Evolutionary conservation across 2,113 vertebrate genomes (phyloP).

Genomic region (Podarcis muralis): DNA sequence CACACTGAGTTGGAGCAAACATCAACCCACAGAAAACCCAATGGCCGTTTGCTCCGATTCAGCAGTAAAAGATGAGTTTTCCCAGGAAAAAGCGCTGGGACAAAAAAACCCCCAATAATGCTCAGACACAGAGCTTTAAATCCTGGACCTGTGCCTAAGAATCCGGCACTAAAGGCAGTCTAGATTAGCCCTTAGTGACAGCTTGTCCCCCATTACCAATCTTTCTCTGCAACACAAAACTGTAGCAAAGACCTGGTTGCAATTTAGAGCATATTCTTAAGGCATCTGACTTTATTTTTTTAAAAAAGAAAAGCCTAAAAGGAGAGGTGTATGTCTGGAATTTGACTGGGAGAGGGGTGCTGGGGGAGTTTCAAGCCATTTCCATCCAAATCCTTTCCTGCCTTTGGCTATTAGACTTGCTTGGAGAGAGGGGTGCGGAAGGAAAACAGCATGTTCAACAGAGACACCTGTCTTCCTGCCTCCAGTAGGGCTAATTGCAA

Average conservation of each 20-base stretch:
- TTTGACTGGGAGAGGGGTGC: not conserved
- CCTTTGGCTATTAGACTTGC: not conserved
- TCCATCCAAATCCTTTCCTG: not conserved
- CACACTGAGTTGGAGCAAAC: too few species aligned
- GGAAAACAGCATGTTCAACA: not conserved
- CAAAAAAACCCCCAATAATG: too few species aligned
- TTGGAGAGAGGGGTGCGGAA: not conserved
- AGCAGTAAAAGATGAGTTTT: too few species aligned
- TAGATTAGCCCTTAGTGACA: not conserved
- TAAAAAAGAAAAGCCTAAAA: not conserved
- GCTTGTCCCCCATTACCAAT: not conserved
- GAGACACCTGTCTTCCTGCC: not conserved
- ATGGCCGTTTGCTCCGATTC: too few species aligned
- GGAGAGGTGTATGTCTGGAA: not conserved
- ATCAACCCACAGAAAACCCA: too few species aligned
- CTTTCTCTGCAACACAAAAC: not conserved
- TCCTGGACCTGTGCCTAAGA: too few species aligned
- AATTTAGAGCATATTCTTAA: not conserved
- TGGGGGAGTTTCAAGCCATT: not conserved
- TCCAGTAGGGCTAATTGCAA: not conserved
- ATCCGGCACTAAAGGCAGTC: too few species aligned
- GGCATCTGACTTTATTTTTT: too few species aligned
- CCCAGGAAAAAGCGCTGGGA: too few species aligned
- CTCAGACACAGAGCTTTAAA: too few species aligned
- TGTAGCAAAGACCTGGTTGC: not conserved